These are phyloP conservation scores for Engystomops pustulosus DNA, from an alignment of 2,113 vertebrate species.

Conservation along the genomic window DNA sequence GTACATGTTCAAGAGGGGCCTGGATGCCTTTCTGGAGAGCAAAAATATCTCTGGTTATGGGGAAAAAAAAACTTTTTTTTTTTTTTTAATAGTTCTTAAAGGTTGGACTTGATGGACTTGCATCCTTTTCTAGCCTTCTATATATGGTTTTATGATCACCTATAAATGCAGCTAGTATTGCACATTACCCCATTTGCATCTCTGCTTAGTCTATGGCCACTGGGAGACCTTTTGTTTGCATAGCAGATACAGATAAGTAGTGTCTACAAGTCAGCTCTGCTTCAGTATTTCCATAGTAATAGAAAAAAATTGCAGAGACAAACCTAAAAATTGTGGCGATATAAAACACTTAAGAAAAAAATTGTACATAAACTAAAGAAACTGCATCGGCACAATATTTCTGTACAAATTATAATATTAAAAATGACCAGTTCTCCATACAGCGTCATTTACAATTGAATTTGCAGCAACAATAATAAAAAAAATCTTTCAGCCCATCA, in stretches of 20 bases:
- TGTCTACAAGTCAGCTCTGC: background rate
- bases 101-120: too few species aligned
- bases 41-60: too few species aligned
- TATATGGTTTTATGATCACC: too few species aligned
- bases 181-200: background rate
- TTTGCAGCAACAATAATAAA: slow-evolving; percentile 15
- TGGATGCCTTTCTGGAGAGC: too few species aligned
- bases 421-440: slow-evolving; percentile 26
- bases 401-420: slow-evolving; percentile 30
- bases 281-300: background rate
- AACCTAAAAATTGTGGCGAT: too few species aligned
- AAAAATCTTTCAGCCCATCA: slow-evolving; percentile 28
- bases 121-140: too few species aligned
- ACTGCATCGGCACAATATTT: background rate
- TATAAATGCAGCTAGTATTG: background rate
- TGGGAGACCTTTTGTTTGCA: background rate
- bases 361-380: background rate
- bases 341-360: background rate
- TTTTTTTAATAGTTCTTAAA: too few species aligned
- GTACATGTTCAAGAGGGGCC: too few species aligned
- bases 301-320: background rate
- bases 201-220: background rate
- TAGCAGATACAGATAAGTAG: background rate
- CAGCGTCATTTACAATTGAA: slow-evolving; percentile 16
- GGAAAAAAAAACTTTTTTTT: too few species aligned